Base-by-base conservation (phyloP, 2,113 vertebrate species). In the Pituophis catenifer region DNA sequence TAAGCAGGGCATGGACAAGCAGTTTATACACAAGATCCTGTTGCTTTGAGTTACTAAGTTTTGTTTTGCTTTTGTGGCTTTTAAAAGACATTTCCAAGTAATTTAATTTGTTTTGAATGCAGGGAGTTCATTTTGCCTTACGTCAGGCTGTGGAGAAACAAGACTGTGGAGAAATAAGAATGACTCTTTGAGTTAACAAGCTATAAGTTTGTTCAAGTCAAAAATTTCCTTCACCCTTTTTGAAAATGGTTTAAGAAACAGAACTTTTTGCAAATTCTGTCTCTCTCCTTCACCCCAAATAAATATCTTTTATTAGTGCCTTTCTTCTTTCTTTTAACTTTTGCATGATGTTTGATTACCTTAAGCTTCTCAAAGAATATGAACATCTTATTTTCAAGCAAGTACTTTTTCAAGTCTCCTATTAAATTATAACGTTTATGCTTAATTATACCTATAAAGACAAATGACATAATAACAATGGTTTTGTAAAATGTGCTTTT, bases 31-130 rank as follows among this genome's bases (percentile, higher is more conserved):
- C 54, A 92, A 59, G n/a, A 2, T 23, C 17, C 1, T 92, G 81
- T 81, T 5, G 1, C 0, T 0, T 13, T 44, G 85, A 38, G 81
- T 59, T 10, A 15, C 38, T 57, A 3, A 0, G 0, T 33, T 52
- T 44, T 52, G 23, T 91, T 58, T 94, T 65, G 38, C 52, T 89
- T 23, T 54, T 90, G 44, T 33, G 19, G 44, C 3, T 92, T 90
- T 62, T 91, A 91, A 54, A 81, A 57, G 48, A 54, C 21, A 54
- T 9, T 89, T 94, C 93, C 89, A 93, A 94, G 93, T 33, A 70
- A 94, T 38, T 52, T 62, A 91, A 91, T 91, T 19, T 57, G 75
- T 94, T 92, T 96, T 93, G 95, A 88, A 55, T 57, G 50, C 38
- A 91, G 86, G 52, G 44, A 91, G 92, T 12, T 44, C 53, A 19